A percentile compares a stretch with the other conserved stretches of the same genome.
Conservation (phyloP, 2,797 vertebrate species). For the Poeciliopsis presidionis region DNA sequence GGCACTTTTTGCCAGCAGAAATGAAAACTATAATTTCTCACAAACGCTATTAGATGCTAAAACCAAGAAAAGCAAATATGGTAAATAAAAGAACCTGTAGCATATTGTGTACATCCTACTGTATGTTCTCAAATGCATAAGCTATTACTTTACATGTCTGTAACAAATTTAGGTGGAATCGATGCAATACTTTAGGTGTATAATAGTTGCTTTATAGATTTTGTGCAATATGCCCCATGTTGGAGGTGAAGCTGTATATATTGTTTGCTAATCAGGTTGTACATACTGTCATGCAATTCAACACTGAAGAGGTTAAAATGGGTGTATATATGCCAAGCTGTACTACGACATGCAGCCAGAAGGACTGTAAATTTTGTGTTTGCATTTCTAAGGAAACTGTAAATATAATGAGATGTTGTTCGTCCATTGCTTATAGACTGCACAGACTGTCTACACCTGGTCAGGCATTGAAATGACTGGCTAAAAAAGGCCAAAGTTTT, state of each 20-base stretch:
- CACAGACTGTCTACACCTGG: constrained; percentile 68
- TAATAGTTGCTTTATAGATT: constrained; percentile 45
- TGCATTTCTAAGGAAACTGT: constrained; percentile 63
- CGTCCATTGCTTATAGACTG: constrained; percentile 58
- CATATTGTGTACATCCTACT: constrained; percentile 35
- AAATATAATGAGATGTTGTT: constrained; percentile 60
- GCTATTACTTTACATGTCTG: constrained; percentile 31
- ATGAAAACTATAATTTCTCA: constrained; percentile 34
- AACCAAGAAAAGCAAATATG: constrained; percentile 30
- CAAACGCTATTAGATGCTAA: constrained; percentile 24
- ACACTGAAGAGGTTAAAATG: constrained; percentile 23
- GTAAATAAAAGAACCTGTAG: constrained; percentile 40
- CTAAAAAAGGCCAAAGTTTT: constrained; percentile 73
- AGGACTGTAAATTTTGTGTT: constrained; percentile 65
- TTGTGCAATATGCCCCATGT: constrained; percentile 16
- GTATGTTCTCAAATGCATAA: constrained; percentile 25
- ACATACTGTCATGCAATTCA: constrained; percentile 38
- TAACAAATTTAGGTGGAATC: constrained; percentile 19
- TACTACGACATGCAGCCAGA: constrained; percentile 30
- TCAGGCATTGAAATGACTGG: constrained; percentile 64
- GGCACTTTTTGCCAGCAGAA: constrained; percentile 36
- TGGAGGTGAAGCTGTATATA: constrained; percentile 62
- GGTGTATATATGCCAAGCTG: constrained; percentile 29
- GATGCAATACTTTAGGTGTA: constrained; percentile 28
- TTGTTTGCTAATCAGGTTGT: constrained; percentile 53